These are phyloP conservation scores for Meteorus sp. DNA, from an alignment of 1,140 invertebrate genomes.

Conservation along the genomic window DNA sequence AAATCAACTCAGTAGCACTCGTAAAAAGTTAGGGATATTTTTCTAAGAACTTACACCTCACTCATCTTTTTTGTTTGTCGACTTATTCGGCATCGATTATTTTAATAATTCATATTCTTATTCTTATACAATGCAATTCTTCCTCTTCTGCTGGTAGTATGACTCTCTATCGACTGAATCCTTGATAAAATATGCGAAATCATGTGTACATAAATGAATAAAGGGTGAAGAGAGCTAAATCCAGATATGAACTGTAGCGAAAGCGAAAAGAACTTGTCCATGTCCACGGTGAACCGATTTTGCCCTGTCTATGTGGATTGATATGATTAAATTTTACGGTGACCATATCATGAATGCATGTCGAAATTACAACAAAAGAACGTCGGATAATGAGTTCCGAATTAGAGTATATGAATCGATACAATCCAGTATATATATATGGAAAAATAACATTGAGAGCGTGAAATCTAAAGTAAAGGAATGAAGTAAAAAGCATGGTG, in stretches of 20 bases:
- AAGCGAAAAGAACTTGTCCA: too few species aligned
- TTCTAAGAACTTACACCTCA: too few species aligned
- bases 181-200: slow-evolving; percentile 2
- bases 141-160: slow-evolving; percentile 15
- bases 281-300: too few species aligned
- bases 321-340: too few species aligned
- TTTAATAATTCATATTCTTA: slow-evolving; percentile 3
- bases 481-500: slow-evolving; percentile 8
- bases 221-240: background rate
- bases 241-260: too few species aligned
- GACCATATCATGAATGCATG: too few species aligned
- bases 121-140: slow-evolving; percentile 10
- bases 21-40: background rate
- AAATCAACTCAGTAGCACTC: too few species aligned
- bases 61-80: too few species aligned
- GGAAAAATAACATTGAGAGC: too few species aligned
- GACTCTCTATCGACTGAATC: slow-evolving; percentile 19
- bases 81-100: slow-evolving; percentile 12
- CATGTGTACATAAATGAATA: background rate
- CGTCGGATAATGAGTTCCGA: too few species aligned
- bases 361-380: background rate
- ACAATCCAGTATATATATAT: background rate
- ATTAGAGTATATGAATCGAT: too few species aligned
- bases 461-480: background rate
- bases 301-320: too few species aligned